phyloP scores from a whole-genome alignment of 2,113 vertebrate genomes.

The Plotosus lineatus region DNA sequence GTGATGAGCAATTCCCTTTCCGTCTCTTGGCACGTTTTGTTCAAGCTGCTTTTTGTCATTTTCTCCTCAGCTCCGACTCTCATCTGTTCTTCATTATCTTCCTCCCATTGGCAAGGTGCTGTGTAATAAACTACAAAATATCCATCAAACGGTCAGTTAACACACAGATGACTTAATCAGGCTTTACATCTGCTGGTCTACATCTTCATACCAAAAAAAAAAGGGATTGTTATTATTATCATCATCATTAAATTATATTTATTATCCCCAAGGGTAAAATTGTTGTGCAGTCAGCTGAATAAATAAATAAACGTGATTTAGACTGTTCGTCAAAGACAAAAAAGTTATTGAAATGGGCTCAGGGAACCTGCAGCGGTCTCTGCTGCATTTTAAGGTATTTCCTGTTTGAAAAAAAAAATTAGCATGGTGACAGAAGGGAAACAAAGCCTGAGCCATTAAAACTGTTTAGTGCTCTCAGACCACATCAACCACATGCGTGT shows the following conservation, averaged over 20 bases:
- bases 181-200: neutral
- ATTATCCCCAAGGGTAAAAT: too few species aligned
- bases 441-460: neutral
- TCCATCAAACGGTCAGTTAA: neutral
- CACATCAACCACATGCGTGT: neutral
- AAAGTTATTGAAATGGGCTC: too few species aligned
- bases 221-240: too few species aligned
- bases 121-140: neutral
- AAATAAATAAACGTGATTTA: too few species aligned
- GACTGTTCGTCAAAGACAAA: too few species aligned
- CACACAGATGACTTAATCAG: neutral
- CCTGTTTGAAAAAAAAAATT: too few species aligned
- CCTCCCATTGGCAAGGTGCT: neutral
- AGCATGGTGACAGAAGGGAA: neutral
- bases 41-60: neutral
- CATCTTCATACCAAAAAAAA: too few species aligned
- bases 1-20: neutral
- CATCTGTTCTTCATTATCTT: neutral
- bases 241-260: too few species aligned
- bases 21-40: neutral
- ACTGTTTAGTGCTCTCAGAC: neutral
- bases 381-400: too few species aligned
- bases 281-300: too few species aligned
- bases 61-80: neutral
- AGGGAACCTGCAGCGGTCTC: too few species aligned